Conservation (phyloP, 2,797 vertebrate genomes). For the Eospalax fontanierii region DNA sequence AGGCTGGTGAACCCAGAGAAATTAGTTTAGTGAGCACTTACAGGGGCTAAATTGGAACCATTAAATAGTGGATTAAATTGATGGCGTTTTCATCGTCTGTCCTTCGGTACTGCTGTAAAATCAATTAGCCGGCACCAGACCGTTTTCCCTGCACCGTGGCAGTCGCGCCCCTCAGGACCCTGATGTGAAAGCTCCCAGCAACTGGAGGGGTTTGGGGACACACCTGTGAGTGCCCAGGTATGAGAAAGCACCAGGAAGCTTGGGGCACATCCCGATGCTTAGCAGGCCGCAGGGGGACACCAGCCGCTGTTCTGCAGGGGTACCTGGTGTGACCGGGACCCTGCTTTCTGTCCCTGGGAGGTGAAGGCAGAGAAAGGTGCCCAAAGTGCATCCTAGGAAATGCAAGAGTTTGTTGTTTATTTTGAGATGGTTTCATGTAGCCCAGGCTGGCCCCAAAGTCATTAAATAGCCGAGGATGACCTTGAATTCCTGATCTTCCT, state of each 20-base stretch:
- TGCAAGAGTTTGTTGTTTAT: background rate
- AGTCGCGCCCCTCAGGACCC: conserved; percentile 96
- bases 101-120: conserved; percentile 99
- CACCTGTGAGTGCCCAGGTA: conserved; percentile 89
- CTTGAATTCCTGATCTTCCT: background rate
- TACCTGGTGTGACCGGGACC: background rate
- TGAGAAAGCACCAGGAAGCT: conserved; percentile 88
- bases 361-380: too few relatives aligned
- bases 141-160: conserved; percentile 99
- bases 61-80: conserved; percentile 99
- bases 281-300: too few relatives aligned
- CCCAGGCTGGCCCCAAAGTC: background rate
- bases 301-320: background rate
- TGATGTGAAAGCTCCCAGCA: conserved; percentile 96
- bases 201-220: conserved; percentile 88
- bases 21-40: conserved; percentile 99
- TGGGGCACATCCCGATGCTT: conserved; percentile 64
- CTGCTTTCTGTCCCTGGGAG: background rate
- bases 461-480: background rate
- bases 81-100: conserved; percentile 99
- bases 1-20: conserved; percentile 99
- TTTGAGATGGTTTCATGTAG: background rate
- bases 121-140: conserved; percentile 99
- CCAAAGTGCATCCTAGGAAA: rapidly evolving
- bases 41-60: conserved; percentile 99